These are phyloP conservation scores for Sternarchorhynchus goeldii DNA, from an alignment of 2,797 vertebrate genomes.

Conservation along the genomic window DNA sequence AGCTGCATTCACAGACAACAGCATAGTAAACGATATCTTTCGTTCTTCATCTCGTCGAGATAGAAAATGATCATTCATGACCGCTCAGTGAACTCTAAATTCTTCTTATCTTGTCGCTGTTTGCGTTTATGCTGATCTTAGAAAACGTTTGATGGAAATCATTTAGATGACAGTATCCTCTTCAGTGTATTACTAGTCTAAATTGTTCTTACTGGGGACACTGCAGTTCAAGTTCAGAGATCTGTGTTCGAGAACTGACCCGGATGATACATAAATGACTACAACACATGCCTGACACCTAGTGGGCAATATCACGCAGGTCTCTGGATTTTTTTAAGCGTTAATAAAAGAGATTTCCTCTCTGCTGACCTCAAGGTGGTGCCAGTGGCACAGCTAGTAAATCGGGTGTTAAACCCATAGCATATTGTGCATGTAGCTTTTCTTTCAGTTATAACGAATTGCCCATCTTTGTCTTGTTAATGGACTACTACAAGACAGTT, in stretches of 20 bases:
- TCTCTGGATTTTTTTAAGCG: not conserved
- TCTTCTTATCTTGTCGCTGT: not conserved
- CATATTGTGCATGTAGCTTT: too few relatives aligned
- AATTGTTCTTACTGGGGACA: not conserved
- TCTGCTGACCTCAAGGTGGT: not conserved
- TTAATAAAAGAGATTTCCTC: too few relatives aligned
- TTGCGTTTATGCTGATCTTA: not conserved
- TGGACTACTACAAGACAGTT: not conserved
- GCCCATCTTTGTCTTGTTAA: not conserved
- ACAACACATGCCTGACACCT: conserved; percentile 68
- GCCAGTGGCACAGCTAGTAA: not conserved
- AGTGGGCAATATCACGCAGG: conserved; percentile 51
- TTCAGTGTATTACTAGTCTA: not conserved
- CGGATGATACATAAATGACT: not conserved
- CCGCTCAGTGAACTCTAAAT: not conserved
- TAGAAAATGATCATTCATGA: not conserved
- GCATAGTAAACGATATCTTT: not conserved
- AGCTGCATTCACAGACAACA: not conserved
- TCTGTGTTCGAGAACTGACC: not conserved
- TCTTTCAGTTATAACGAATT: too few relatives aligned
- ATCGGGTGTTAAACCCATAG: not conserved
- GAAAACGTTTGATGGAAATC: not conserved
- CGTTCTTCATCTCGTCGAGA: too few relatives aligned
- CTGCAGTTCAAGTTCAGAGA: not conserved
- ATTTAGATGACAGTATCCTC: not conserved